These are phyloP conservation scores for Tachycineta bicolor DNA, from an alignment of 2,113 vertebrate species.

Conservation along the genomic window DNA sequence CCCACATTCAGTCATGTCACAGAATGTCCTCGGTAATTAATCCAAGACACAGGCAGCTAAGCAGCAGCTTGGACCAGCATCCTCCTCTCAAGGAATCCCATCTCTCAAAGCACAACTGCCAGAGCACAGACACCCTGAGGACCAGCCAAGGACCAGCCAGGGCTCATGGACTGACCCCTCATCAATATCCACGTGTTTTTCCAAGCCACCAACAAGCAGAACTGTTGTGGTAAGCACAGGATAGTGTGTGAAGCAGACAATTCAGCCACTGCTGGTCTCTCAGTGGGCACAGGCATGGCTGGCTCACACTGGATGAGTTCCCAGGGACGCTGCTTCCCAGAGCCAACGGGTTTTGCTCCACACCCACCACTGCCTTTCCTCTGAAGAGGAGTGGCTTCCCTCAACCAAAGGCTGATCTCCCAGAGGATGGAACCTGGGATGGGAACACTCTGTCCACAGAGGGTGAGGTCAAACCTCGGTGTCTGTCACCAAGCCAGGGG, in stretches of 20 bases:
- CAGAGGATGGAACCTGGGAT: neutral
- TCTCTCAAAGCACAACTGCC: neutral
- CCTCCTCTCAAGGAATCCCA: neutral
- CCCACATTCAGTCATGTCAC: neutral
- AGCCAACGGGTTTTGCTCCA: neutral
- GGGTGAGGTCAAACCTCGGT: neutral
- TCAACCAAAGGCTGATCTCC: neutral
- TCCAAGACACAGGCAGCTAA: neutral
- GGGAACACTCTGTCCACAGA: neutral
- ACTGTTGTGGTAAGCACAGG: neutral
- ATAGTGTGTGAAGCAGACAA: neutral
- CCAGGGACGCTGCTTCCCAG: neutral
- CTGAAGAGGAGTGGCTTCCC: neutral
- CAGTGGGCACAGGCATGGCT: fast-evolving
- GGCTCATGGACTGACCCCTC: neutral
- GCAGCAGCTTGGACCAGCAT: neutral
- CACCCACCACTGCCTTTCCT: neutral
- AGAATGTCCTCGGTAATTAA: neutral
- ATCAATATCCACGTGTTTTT: neutral
- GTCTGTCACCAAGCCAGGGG: neutral
- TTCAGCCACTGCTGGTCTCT: neutral
- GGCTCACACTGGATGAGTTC: neutral
- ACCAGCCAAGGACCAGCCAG: neutral
- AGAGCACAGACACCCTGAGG: neutral
- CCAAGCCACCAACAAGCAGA: neutral